Evolutionary conservation across 2,888 invertebrate species (phyloP), one percentile per base, ranked within the genome.

Genomic region (Pseudococcus longispinus): DNA sequence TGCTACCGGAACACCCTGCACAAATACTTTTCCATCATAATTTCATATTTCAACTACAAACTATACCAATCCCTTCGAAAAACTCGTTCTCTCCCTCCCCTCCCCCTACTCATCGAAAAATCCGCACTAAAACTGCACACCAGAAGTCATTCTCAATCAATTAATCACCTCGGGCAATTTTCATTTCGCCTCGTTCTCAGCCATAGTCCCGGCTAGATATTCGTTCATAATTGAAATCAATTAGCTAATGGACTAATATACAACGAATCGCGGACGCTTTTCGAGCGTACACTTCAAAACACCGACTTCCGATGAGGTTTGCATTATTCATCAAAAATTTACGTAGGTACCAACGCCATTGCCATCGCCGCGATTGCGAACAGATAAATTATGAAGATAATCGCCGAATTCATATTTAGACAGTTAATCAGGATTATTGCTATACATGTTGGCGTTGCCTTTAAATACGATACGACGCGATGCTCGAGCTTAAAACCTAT

Each of bases 371-470:
- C 77, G 42, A 70, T 70, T 42, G 37, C 77, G 37, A 80, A 42
- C 42, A 80, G 77, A 80, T 80, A 80, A 80, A 80, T 80, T 80
- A 80, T 80, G 37, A n/a, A 80, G 77, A 80, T 80, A 80, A 80
- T 80, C 77, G n/a, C 20, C 2, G 77, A 80, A 80, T 80, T 80
- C 77, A 37, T 80, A 80, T 42, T 80, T 42, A 80, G 77, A 80
- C 77, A 80, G 77, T 80, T 80, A 80, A 80, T 80, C 29, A 42
- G 77, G 77, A 80, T 80, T 80, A 80, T 80, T 80, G 77, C 42
- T 80, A 42, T 42, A 20, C 77, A 9, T n/a, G 37, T 20, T 80
- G 74, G 29, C 42, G 37, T 23, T 60, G 74, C 32, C 74, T 80
- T 26, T 70, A 29, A 70, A 70, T 32, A 20, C 77, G 42, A 80